Percentiles rank a stretch among this genome's conserved stretches.
Evolutionary conservation across 1,140 invertebrate species (phyloP).

Genomic region (Ceratina australensis): DNA sequence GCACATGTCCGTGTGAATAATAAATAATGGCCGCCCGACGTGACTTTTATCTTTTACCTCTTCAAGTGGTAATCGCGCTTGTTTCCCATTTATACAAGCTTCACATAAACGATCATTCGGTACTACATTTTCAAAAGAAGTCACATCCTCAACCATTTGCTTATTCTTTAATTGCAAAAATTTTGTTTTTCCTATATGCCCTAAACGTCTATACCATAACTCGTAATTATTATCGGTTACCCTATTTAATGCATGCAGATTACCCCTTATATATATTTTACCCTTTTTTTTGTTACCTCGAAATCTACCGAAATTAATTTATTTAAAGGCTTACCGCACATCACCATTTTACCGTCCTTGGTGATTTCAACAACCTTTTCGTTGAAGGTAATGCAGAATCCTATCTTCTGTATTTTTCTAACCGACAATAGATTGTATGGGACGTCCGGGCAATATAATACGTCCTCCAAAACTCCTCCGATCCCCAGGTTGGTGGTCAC

Average conservation of each 20-base stretch:
- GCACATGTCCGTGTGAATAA: too few species aligned
- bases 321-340: not conserved
- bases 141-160: not conserved
- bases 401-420: not conserved
- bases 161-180: slow-evolving; percentile 58
- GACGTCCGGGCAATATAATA: not conserved
- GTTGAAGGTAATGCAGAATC: not conserved
- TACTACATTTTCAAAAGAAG: not conserved
- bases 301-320: too few species aligned
- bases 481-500: not conserved
- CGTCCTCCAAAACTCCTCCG: not conserved
- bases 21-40: too few species aligned
- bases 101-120: slow-evolving; percentile 69
- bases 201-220: slow-evolving; percentile 1
- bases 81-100: slow-evolving; percentile 77
- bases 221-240: not conserved
- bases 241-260: too few species aligned
- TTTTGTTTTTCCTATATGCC: slow-evolving; percentile 63
- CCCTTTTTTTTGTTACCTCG: too few species aligned
- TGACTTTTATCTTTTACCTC: slow-evolving; percentile 42
- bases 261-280: too few species aligned
- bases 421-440: not conserved
- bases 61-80: slow-evolving; percentile 71
- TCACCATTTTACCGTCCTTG: not conserved
- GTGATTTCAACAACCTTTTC: not conserved